Conservation (phyloP, 2,113 vertebrate species). For the Entomyzon cyanotis region DNA sequence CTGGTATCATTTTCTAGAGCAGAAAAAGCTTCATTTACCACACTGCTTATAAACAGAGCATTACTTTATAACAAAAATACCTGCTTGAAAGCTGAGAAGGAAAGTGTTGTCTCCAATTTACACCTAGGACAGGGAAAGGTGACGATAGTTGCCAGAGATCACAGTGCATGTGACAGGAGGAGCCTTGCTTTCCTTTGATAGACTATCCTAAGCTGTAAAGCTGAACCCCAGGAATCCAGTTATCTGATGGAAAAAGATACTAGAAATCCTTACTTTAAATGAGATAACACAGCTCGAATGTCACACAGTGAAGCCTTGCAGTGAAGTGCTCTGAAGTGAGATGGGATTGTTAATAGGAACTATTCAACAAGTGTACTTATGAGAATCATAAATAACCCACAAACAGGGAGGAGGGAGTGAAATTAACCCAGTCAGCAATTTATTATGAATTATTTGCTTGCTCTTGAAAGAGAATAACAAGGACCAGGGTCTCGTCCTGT, state of each 20-base stretch:
- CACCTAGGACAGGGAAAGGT: not conserved
- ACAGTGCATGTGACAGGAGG: not conserved
- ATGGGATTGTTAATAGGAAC: not conserved
- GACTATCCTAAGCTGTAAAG: not conserved
- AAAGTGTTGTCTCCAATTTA: not conserved
- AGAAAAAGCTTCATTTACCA: not conserved
- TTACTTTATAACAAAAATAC: not conserved
- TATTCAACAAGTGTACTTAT: conserved; percentile 1
- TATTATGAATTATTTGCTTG: not conserved
- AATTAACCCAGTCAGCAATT: conserved; percentile 39
- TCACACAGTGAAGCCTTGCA: not conserved
- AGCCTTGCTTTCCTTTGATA: not conserved
- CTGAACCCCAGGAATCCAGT: not conserved
- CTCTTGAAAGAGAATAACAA: not conserved
- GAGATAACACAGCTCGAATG: not conserved
- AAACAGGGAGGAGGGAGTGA: not conserved
- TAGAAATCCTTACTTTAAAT: not conserved
- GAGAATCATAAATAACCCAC: conserved; percentile 41
- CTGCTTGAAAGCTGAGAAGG: not conserved
- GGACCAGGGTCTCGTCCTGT: not conserved
- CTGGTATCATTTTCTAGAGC: not conserved
- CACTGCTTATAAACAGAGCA: not conserved
- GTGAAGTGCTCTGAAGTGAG: conserved; percentile 22
- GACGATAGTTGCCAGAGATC: not conserved
- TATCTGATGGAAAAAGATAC: not conserved